These are phyloP conservation scores for Drosophila mauritiana DNA, from an alignment of 1,140 invertebrate genomes.

Conservation along the genomic window DNA sequence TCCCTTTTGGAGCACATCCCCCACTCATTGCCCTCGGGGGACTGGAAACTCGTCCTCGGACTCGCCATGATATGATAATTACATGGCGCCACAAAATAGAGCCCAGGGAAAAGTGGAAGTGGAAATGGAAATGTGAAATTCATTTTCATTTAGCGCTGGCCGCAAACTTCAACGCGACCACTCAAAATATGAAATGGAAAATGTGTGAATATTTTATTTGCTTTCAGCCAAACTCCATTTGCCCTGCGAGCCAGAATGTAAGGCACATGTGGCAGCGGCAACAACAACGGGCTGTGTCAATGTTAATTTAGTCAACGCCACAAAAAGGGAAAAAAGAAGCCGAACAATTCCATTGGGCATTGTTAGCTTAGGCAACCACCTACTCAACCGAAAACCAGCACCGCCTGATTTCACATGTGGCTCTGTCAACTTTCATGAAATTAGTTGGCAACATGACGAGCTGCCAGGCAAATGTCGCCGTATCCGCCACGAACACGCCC, in stretches of 20 bases:
- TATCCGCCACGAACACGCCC: slow-evolving; percentile 61
- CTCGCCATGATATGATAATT: slow-evolving; percentile 75
- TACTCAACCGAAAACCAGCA: slow-evolving; percentile 14
- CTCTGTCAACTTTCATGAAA: slow-evolving; percentile 82
- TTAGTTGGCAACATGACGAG: slow-evolving; percentile 84
- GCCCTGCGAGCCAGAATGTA: slow-evolving; percentile 16
- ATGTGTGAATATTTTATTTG: slow-evolving; percentile 80
- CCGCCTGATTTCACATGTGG: slow-evolving; percentile 77
- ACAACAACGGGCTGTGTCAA: slow-evolving; percentile 63
- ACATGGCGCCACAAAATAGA: slow-evolving; percentile 67
- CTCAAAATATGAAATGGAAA: slow-evolving; percentile 79
- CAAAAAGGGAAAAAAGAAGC: slow-evolving; percentile 29
- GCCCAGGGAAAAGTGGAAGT: slow-evolving; percentile 26
- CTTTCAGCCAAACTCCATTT: slow-evolving; percentile 41
- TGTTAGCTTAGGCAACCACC: slow-evolving; percentile 56
- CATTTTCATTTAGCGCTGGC: slow-evolving; percentile 61
- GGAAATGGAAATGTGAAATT: slow-evolving; percentile 74
- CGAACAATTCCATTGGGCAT: slow-evolving; percentile 82
- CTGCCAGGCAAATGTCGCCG: slow-evolving; percentile 63
- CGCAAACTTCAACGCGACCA: slow-evolving; percentile 68
- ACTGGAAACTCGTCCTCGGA: slow-evolving; percentile 32
- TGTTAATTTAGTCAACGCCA: slow-evolving; percentile 83
- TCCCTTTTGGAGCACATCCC: slow-evolving; percentile 50
- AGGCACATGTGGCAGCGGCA: slow-evolving; percentile 71
- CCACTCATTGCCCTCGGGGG: slow-evolving; percentile 65